phyloP scores from a whole-genome alignment of 2,888 invertebrate genomes.

The Chydorus sphaericus region DNA sequence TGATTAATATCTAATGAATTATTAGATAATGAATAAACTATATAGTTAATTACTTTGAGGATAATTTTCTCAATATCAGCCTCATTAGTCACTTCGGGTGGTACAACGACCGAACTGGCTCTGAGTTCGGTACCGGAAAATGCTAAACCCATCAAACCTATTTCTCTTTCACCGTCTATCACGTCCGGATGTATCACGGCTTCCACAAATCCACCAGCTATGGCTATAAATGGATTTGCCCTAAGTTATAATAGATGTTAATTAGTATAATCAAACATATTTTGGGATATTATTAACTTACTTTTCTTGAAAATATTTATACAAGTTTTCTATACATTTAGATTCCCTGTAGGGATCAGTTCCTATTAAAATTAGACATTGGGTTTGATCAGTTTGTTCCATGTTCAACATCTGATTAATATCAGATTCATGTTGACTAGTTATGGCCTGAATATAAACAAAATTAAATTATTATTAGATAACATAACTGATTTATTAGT shows the following conservation, averaged over 20 bases:
- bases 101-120: conserved; percentile 22
- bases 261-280: not conserved
- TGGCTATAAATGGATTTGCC: conserved; percentile 19
- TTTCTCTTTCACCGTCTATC: not conserved
- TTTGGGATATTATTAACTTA: not conserved
- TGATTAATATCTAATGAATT: not conserved
- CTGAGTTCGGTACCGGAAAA: conserved; percentile 21
- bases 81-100: conserved; percentile 15
- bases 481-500: no score
- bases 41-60: conserved; percentile 18
- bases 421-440: not conserved
- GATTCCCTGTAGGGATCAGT: conserved; percentile 1
- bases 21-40: not conserved
- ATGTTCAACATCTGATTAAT: not conserved
- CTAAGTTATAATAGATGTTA: conserved; percentile 9
- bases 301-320: not conserved
- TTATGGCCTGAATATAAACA: not conserved
- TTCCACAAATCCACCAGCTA: conserved; percentile 21
- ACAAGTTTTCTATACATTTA: not conserved
- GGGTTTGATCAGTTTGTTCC: conserved; percentile 1
- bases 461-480: not conserved
- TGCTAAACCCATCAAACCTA: conserved; percentile 19
- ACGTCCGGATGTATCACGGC: conserved; percentile 15
- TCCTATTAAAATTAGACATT: conserved; percentile 12
- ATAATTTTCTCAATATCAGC: conserved; percentile 18